Evolutionary conservation across 2,113 vertebrate genomes (phyloP), one percentile per base, ranked within the genome.

Genomic region (Peromyscus maniculatus): DNA sequence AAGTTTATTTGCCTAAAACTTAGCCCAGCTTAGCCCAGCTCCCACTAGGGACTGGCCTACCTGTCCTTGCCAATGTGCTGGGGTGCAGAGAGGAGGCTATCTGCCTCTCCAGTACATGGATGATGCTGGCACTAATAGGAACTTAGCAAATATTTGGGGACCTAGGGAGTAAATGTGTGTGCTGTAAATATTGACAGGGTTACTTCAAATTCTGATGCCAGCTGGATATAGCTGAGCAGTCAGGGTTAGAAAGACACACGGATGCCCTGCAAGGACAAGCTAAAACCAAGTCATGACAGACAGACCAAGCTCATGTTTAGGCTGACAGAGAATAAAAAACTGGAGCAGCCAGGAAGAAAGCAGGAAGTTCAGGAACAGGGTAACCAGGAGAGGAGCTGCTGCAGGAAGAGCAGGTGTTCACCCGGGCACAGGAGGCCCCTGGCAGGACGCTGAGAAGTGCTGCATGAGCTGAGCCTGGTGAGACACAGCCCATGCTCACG

Each of bases 401-500:
- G 31, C 28, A 57, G 77, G 46, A 19, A 28, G 11, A 26, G 0
- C 57, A 64, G 57, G 7, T 64, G 57, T 2, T 22, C 16, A 33
- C 15, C 28, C 17, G 39, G 46, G 69, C 17, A 8, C 11, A 1
- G 28, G 12, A 0, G 39, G 67, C 36, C 62, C 22, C 2, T 52
- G 71, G n/a, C 71, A 9, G 88, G n/a, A 59, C 12, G 15, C 64
- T 0, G 33, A 39, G 52, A 64, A 26, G 62, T 2, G 0, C 8
- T 46, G 0, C 0, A 8, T 1, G 69, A 91, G 11, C 4, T 52
- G 89, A 11, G 69, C 72, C 59, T 8, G 0, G 39, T 67, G 57
- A 0, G 2, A 39, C 31, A 52, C 57, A 16, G 21, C 4, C 0
- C 21, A 13, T 26, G 0, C 3, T 71, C 71, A 87, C 7, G 0